phyloP scores from a whole-genome alignment of 2,888 invertebrate species.

The Ganaspis brasiliensis region DNA sequence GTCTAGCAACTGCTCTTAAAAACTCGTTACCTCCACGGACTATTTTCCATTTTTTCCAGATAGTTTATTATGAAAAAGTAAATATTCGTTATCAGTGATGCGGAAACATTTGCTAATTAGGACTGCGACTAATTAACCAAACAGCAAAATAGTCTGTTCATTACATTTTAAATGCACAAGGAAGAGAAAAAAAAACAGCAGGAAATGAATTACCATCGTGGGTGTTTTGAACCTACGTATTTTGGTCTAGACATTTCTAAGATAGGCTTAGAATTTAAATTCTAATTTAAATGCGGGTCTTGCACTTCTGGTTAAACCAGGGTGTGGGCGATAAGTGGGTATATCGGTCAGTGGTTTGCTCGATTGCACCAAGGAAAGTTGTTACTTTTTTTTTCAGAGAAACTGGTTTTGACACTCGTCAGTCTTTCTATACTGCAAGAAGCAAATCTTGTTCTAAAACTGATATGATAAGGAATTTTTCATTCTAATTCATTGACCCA shows the following conservation, averaged over 20 bases:
- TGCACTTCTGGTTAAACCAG: constrained; percentile 15
- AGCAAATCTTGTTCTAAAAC: neutral
- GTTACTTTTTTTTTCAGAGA: neutral
- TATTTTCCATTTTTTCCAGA: neutral
- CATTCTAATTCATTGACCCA: neutral
- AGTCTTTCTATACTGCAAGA: neutral
- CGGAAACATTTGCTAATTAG: neutral
- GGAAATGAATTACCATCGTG: neutral
- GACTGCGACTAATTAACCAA: neutral
- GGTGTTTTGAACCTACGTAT: constrained; percentile 10
- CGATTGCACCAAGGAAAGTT: constrained; percentile 34
- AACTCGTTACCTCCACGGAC: neutral
- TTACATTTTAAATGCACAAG: neutral
- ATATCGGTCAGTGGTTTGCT: constrained; percentile 36
- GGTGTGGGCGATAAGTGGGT: constrained; percentile 37
- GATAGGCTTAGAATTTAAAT: constrained; percentile 6
- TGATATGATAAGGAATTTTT: neutral
- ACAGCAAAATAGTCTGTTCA: neutral
- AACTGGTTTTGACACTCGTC: constrained; percentile 36
- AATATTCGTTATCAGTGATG: neutral
- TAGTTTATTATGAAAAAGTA: neutral
- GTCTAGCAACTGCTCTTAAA: constrained; percentile 11
- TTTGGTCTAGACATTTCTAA: neutral
- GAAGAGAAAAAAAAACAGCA: neutral
- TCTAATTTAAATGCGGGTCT: constrained; percentile 26